phyloP scores from a whole-genome alignment of 2,888 invertebrate species.

The Norana najaformis region DNA sequence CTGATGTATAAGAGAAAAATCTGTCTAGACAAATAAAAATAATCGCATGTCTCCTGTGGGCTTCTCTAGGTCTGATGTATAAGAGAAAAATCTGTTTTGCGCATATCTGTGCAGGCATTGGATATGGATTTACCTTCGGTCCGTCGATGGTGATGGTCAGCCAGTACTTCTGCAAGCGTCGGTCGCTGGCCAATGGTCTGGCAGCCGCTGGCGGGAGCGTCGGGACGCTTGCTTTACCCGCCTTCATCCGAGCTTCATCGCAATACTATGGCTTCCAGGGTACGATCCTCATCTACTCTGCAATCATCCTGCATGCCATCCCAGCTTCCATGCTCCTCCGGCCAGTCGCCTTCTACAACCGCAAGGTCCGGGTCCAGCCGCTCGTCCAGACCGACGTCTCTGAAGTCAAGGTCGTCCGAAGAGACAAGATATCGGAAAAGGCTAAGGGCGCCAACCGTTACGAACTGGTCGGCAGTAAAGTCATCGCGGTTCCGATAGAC shows the following conservation, averaged over 20 bases:
- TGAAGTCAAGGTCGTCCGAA: neutral
- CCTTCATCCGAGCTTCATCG: slow-evolving; percentile 26
- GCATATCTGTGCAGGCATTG: slow-evolving; percentile 17
- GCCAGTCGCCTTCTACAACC: slow-evolving; percentile 38
- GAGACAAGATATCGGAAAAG: neutral
- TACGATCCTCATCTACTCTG: slow-evolving; percentile 39
- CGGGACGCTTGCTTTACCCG: slow-evolving; percentile 39
- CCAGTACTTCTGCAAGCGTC: slow-evolving; percentile 38
- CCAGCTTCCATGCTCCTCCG: slow-evolving; percentile 38
- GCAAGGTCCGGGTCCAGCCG: neutral
- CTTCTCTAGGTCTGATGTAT: too few species aligned
- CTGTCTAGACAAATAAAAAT: too few species aligned
- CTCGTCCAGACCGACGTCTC: neutral
- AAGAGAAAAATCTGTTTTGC: too few species aligned
- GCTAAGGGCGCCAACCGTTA: neutral
- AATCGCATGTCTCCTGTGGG: too few species aligned
- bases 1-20: too few species aligned
- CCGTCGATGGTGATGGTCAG: slow-evolving; percentile 39
- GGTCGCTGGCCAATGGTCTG: slow-evolving; percentile 42
- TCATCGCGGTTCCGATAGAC: neutral
- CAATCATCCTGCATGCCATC: slow-evolving; percentile 36
- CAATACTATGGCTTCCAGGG: slow-evolving; percentile 33
- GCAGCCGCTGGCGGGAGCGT: slow-evolving; percentile 41
- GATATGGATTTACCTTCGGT: slow-evolving; percentile 37
- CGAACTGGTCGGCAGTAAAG: slow-evolving; percentile 10